phyloP scores from a whole-genome alignment of 23 tunicate species.

The Corella eumyota region DNA sequence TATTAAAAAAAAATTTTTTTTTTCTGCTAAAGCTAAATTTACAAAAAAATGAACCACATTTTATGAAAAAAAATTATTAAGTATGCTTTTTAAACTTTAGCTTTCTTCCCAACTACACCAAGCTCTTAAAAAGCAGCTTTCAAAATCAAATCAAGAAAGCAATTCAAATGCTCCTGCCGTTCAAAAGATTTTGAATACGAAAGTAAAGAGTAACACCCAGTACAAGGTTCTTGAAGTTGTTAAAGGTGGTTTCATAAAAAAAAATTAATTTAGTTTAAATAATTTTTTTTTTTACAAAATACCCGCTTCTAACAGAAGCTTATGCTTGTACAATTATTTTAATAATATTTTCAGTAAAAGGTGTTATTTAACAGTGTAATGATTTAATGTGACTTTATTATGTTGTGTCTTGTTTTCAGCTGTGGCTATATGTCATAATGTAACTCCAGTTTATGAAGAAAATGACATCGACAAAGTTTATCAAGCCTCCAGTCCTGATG shows the following conservation, averaged over 20 bases:
- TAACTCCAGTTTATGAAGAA: slow-evolving; percentile 90
- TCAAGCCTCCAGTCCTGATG: slow-evolving; percentile 96
- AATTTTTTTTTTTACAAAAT: background rate
- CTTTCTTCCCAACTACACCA: no score
- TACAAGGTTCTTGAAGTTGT: no score
- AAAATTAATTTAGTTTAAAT: background rate
- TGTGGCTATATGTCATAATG: slow-evolving; percentile 86
- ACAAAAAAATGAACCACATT: no score
- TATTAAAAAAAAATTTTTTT: no score
- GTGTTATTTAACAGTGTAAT: background rate
- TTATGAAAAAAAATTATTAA: no score
- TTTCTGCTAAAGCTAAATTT: no score
- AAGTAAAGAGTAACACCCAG: no score
- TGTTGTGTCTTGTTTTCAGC: slow-evolving; percentile 13
- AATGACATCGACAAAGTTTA: slow-evolving; percentile 33
- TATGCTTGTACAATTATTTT: background rate
- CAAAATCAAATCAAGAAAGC: no score
- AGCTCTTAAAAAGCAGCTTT: no score
- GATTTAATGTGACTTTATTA: background rate
- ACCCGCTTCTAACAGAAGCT: background rate
- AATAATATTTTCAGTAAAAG: background rate
- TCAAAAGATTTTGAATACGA: no score
- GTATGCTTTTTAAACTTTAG: no score
- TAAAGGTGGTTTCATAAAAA: background rate
- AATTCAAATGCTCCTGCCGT: no score